These are phyloP conservation scores for Mormyrops attenuatus DNA, from an alignment of 2,797 vertebrate species.

Conservation along the genomic window DNA sequence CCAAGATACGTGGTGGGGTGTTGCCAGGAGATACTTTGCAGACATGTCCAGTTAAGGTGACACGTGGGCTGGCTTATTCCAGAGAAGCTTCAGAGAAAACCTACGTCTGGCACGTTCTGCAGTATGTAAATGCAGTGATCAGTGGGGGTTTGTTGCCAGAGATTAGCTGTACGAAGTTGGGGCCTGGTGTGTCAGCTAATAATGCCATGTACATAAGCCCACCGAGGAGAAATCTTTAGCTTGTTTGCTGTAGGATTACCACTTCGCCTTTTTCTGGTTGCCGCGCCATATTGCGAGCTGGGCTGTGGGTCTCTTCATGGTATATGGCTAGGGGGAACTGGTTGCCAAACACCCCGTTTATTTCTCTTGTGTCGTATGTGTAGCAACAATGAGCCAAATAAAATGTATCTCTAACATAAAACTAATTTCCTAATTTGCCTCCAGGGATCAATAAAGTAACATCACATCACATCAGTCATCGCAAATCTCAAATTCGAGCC, in stretches of 20 bases:
- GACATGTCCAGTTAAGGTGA: constrained; percentile 4
- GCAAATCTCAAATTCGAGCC: neutral
- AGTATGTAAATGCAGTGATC: constrained; percentile 21
- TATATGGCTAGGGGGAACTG: neutral
- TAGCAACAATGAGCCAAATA: neutral
- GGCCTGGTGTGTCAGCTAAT: neutral
- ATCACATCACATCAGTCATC: neutral
- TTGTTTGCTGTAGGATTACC: neutral
- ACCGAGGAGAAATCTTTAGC: neutral
- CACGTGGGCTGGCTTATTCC: neutral
- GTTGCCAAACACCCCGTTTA: neutral
- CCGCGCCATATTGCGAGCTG: neutral
- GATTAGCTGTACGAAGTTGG: constrained; percentile 16
- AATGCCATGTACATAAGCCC: neutral
- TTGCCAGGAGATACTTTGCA: neutral
- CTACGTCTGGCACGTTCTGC: neutral
- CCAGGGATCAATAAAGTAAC: constrained; percentile 1
- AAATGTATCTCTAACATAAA: neutral
- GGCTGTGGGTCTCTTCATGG: neutral
- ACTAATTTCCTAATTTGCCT: constrained; percentile 1
- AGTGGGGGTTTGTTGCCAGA: constrained; percentile 23
- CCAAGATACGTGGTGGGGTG: neutral
- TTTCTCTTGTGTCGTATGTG: neutral
- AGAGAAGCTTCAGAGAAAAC: constrained; percentile 13
- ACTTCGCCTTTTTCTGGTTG: neutral